Base-by-base conservation (phyloP, 1,140 invertebrate species). In the Arctopsyche grandis region DNA sequence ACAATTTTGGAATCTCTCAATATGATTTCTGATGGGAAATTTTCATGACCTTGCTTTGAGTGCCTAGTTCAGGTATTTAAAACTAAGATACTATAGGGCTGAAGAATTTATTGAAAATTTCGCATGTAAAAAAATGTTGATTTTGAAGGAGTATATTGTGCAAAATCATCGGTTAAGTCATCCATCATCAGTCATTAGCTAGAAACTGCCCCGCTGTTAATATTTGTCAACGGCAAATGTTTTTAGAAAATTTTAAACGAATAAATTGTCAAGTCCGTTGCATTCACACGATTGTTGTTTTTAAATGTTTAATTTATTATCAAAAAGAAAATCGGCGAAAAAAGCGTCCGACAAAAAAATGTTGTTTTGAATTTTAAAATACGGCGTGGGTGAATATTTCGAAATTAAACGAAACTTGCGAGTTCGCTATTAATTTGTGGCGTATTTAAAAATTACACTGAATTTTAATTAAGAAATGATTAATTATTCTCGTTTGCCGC, bases 101-200 rank as follows among this genome's bases (percentile, higher is more conserved):
- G n/a, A n/a, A n/a, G n/a, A n/a, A n/a, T n/a, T n/a, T n/a, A n/a
- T n/a, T n/a, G 7, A 38, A 38, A 60, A 19, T 19, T 19, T 16
- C 56, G 16, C 9, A 19, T n/a, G 16, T n/a, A 52, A 52, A 21
- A 60, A 60, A 19, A 60, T 5, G 16, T 19, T 3, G 7, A 16
- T 19, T 19, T 60, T 60, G 9, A 60, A 60, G 19, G 16, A 60
- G 9, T 19, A 60, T 16, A 60, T 56, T n/a, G 12, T 16, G 5
- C n/a, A 38, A 71, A 71, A 71, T 48, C 7, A 71, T 52, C 44
- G 12, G 52, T 16, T 19, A 46, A 74, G 16, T 56, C 71, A 56
- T 74, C 71, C 48, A 74, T 74, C 71, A 74, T 56, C 71, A 74
- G 71, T 58, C 71, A 58, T 74, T 71, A 71, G 69, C 44, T 46